Evolutionary conservation across 2,113 vertebrate species (phyloP).

Genomic region (Alethe castanea): DNA sequence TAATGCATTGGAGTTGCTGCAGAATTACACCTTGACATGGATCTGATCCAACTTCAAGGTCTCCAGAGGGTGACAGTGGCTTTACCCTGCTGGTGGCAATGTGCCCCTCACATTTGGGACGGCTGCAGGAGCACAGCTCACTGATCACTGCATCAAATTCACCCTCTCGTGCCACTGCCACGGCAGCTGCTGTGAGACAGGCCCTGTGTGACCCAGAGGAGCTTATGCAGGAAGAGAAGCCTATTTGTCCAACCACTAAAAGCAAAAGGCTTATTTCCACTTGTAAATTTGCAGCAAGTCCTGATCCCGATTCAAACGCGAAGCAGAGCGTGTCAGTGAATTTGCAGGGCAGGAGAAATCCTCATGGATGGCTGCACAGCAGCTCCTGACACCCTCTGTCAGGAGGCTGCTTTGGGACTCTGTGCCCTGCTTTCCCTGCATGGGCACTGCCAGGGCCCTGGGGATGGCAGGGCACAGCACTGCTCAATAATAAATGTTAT

Average conservation of each 20-base stretch:
- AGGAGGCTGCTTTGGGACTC: neutral
- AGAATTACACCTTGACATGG: neutral
- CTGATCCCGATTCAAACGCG: neutral
- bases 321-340: neutral
- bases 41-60: neutral
- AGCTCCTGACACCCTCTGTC: neutral
- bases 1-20: neutral
- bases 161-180: neutral
- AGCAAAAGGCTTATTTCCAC: slow-evolving; percentile 13
- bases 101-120: neutral
- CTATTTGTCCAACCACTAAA: neutral
- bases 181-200: neutral
- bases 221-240: neutral
- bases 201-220: neutral
- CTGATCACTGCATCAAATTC: neutral
- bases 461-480: neutral
- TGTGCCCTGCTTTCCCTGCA: neutral
- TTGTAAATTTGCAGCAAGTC: neutral
- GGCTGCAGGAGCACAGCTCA: neutral
- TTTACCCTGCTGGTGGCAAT: neutral
- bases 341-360: slow-evolving; percentile 17
- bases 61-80: neutral
- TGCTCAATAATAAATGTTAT: neutral
- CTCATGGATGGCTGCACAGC: neutral
- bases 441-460: neutral